These are phyloP conservation scores for Pachliopta kotzebuea DNA, from an alignment of 2,888 invertebrate species.

Conservation along the genomic window DNA sequence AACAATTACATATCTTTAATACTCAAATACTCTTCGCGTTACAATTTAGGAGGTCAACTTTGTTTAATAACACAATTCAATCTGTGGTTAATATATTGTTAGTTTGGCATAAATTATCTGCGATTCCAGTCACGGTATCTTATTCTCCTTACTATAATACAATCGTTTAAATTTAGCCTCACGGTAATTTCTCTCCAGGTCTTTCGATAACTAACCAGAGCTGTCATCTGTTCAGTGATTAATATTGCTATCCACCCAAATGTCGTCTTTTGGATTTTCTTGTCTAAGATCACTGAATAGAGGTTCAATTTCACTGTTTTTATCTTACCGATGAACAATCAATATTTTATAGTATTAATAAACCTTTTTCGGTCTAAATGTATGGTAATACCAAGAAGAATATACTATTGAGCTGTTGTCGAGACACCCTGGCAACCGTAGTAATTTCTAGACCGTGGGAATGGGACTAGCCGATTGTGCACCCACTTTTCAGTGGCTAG, in stretches of 20 bases:
- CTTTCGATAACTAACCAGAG: slow-evolving; percentile 11
- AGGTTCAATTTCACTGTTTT: no score
- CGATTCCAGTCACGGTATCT: slow-evolving; percentile 22
- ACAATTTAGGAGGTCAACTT: no score
- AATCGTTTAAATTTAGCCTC: slow-evolving; percentile 24
- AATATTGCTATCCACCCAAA: not conserved
- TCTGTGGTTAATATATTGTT: not conserved
- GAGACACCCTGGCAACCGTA: slow-evolving; percentile 1
- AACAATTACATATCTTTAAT: no score
- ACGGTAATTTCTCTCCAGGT: slow-evolving; percentile 25
- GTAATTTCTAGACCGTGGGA: slow-evolving; percentile 22
- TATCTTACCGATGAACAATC: no score
- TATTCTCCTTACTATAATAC: slow-evolving; percentile 20
- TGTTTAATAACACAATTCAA: not conserved
- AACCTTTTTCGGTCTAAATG: no score
- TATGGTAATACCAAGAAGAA: no score
- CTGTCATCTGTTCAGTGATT: slow-evolving; percentile 10
- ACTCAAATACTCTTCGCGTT: no score
- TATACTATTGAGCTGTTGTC: no score
- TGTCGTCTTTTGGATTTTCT: no score
- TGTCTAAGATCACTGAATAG: no score
- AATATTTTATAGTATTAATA: no score
- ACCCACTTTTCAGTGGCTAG: slow-evolving; percentile 13
- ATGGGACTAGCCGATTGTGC: slow-evolving; percentile 10
- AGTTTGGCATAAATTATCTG: slow-evolving; percentile 9